Conservation (phyloP, 35 echinoderm and acorn worm species). For the Ptychodera flava region DNA sequence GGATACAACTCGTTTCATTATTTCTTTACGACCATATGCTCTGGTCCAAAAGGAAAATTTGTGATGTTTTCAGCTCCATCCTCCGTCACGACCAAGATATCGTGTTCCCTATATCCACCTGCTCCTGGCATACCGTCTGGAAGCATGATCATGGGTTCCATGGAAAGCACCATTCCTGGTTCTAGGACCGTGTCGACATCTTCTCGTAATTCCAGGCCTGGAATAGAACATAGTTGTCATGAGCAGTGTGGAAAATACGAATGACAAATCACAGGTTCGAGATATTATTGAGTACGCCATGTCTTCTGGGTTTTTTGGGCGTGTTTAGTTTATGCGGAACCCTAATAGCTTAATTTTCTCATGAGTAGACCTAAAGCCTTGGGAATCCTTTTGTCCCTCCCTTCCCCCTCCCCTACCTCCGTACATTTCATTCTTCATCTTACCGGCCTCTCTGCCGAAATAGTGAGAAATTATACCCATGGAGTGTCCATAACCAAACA, state of each 20-base stretch:
- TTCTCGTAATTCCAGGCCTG: conserved; percentile 55
- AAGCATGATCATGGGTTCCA: too few species aligned
- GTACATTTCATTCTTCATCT: neutral
- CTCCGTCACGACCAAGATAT: too few species aligned
- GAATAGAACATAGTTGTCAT: neutral
- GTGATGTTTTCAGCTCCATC: too few species aligned
- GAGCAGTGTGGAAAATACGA: neutral
- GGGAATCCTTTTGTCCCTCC: neutral
- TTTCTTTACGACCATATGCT: conserved; percentile 73
- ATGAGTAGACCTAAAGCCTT: neutral
- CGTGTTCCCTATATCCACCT: too few species aligned
- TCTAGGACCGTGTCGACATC: conserved; percentile 51
- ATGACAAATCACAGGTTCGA: neutral
- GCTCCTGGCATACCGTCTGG: too few species aligned
- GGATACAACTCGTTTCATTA: too few species aligned
- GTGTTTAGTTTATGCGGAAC: neutral
- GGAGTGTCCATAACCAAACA: conserved; percentile 85
- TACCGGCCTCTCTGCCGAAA: conserved; percentile 91
- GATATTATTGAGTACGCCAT: neutral
- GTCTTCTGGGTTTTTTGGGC: neutral
- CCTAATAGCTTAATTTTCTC: neutral
- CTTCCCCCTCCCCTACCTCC: neutral
- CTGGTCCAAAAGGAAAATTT: conserved; percentile 71
- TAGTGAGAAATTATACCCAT: conserved; percentile 86
- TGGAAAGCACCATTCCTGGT: conserved; percentile 40